These are phyloP conservation scores for Myzus persicae DNA, from an alignment of 1,140 invertebrate genomes.

Conservation along the genomic window DNA sequence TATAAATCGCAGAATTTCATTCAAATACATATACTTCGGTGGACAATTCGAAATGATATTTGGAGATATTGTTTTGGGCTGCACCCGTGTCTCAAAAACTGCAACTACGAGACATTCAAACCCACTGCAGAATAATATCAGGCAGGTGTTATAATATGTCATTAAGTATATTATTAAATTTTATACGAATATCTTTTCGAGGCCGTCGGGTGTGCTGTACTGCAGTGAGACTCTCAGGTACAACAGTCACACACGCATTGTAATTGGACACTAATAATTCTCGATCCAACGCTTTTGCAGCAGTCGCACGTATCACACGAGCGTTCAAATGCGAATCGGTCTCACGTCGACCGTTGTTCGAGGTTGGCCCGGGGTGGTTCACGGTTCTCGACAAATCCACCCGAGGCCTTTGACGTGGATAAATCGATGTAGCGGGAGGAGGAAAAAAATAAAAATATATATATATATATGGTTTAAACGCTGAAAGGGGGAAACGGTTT, in stretches of 20 bases:
- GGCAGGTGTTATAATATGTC: too few species aligned
- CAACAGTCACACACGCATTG: neutral
- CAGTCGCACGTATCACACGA: neutral
- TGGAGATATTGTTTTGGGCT: too few species aligned
- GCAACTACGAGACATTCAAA: too few species aligned
- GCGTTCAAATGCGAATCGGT: neutral
- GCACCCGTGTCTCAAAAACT: too few species aligned
- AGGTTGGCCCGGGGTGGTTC: neutral
- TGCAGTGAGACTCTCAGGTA: neutral
- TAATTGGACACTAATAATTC: neutral
- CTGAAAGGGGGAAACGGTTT: constrained; percentile 20
- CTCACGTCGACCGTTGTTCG: neutral
- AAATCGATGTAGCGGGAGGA: constrained; percentile 5
- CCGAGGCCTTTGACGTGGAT: constrained; percentile 21
- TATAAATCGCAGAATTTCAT: too few species aligned
- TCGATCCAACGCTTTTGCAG: neutral
- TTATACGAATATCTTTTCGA: too few species aligned
- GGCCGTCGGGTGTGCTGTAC: too few species aligned
- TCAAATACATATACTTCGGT: too few species aligned
- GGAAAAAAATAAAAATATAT: neutral
- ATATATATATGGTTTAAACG: too few species aligned
- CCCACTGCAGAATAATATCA: too few species aligned
- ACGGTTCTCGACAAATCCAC: constrained; percentile 1
- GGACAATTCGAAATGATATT: too few species aligned
- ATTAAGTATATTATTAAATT: too few species aligned